A percentile compares a stretch with the other conserved stretches of the same genome.
These are phyloP conservation scores for Calameuta pallipes DNA, from an alignment of 2,888 invertebrate genomes.

Conservation along the genomic window DNA sequence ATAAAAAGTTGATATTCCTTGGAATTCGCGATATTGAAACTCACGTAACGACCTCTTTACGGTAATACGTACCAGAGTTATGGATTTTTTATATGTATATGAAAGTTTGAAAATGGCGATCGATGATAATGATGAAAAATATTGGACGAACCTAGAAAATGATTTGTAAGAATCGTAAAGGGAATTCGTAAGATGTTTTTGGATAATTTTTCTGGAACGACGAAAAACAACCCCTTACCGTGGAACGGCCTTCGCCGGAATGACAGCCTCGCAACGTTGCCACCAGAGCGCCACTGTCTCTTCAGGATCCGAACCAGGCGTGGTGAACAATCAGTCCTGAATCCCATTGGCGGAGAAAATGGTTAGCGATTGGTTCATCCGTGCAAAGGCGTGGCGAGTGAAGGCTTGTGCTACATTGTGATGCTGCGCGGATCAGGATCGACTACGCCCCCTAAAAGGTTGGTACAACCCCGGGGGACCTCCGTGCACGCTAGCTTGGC, in stretches of 20 bases:
- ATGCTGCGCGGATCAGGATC: slow-evolving; percentile 30
- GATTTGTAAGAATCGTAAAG: not conserved
- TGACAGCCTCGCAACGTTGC: slow-evolving; percentile 49
- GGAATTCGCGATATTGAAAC: not conserved
- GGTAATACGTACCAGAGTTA: not conserved
- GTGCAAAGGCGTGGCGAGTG: slow-evolving; percentile 28
- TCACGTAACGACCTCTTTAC: not conserved
- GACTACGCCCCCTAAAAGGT: slow-evolving; percentile 31
- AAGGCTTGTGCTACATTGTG: slow-evolving; percentile 30
- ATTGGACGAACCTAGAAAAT: not conserved
- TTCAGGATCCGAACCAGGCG: slow-evolving; percentile 34
- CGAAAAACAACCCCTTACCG: slow-evolving; percentile 22
- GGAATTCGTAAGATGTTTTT: not conserved
- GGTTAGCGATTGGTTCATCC: slow-evolving; percentile 35
- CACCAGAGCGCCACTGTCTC: slow-evolving; percentile 59
- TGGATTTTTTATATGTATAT: not conserved
- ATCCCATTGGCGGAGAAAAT: slow-evolving; percentile 30
- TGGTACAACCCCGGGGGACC: slow-evolving; percentile 61
- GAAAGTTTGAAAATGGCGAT: not conserved
- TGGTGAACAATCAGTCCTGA: slow-evolving; percentile 12
- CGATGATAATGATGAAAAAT: not conserved
- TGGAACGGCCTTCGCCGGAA: slow-evolving; percentile 54
- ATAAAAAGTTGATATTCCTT: not conserved
- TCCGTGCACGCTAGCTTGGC: slow-evolving; percentile 59
- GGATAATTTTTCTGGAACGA: not conserved